phyloP scores from a whole-genome alignment of 1,140 invertebrate genomes.

The Calephelis virginiensis region DNA sequence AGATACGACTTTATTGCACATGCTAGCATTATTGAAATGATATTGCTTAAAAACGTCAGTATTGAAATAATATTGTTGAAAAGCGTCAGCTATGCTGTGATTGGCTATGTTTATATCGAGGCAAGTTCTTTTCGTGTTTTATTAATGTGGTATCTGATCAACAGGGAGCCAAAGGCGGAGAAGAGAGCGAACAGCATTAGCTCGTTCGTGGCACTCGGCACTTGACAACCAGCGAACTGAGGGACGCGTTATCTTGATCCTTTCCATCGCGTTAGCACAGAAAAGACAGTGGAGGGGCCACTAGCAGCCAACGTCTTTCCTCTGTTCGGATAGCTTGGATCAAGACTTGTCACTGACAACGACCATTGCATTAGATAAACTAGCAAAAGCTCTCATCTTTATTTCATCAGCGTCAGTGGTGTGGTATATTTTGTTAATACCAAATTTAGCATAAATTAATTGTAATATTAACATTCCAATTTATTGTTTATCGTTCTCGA shows the following conservation, averaged over 20 bases:
- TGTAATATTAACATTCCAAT: constrained; percentile 76
- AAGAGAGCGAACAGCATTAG: constrained; percentile 79
- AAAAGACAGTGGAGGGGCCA: constrained; percentile 46
- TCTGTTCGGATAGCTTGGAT: constrained; percentile 45
- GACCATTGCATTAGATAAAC: constrained; percentile 31
- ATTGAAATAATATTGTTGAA: not conserved
- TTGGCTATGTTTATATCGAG: not conserved
- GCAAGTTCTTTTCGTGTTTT: not conserved
- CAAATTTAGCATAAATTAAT: constrained; percentile 69
- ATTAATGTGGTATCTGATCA: constrained; percentile 32
- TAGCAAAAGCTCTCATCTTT: constrained; percentile 52
- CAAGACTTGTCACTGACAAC: constrained; percentile 42
- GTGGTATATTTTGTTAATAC: constrained; percentile 71
- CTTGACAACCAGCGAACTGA: constrained; percentile 78
- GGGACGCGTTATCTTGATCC: constrained; percentile 69
- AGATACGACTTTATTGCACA: too few relatives aligned
- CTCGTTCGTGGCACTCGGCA: constrained; percentile 78
- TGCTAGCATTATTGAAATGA: too few relatives aligned
- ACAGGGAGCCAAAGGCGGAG: constrained; percentile 79
- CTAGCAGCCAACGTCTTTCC: constrained; percentile 31
- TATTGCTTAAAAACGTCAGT: too few relatives aligned
- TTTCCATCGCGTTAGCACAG: constrained; percentile 50
- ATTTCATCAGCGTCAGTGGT: constrained; percentile 46
- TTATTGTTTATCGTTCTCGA: constrained; percentile 67
- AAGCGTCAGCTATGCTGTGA: not conserved